phyloP scores from a whole-genome alignment of 2,888 invertebrate species.

The Apodemia mormo region DNA sequence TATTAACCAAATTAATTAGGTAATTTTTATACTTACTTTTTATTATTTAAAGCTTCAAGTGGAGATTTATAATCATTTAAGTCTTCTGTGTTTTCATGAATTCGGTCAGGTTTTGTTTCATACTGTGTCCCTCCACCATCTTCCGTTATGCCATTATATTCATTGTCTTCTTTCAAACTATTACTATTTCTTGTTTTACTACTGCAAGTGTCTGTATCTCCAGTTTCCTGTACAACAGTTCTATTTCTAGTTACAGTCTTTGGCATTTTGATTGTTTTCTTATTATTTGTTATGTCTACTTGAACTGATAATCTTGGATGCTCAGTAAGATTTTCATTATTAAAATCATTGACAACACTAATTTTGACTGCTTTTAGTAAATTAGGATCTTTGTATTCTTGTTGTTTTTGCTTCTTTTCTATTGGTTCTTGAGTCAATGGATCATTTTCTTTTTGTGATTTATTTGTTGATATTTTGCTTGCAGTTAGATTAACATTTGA shows the following conservation, averaged over 20 bases:
- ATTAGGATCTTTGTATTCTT: slow-evolving; percentile 49
- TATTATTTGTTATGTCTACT: slow-evolving; percentile 57
- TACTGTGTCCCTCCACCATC: slow-evolving; percentile 24
- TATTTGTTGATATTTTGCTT: slow-evolving; percentile 44
- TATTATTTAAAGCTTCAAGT: slow-evolving; percentile 55
- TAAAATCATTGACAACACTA: slow-evolving; percentile 54
- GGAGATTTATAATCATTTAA: slow-evolving; percentile 68
- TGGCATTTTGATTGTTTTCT: slow-evolving; percentile 47
- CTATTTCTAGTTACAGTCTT: not conserved
- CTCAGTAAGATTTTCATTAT: slow-evolving; percentile 39
- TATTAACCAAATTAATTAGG: too few species aligned
- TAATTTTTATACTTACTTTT: slow-evolving; percentile 33
- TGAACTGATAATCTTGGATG: slow-evolving; percentile 54
- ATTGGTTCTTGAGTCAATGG: slow-evolving; percentile 54
- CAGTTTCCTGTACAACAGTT: not conserved
- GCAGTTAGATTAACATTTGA: slow-evolving; percentile 41
- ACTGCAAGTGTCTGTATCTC: slow-evolving; percentile 31
- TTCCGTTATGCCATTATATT: slow-evolving; percentile 29
- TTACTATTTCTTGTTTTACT: slow-evolving; percentile 36
- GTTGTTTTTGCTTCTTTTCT: slow-evolving; percentile 38
- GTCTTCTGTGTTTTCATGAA: slow-evolving; percentile 29
- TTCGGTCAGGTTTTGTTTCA: slow-evolving; percentile 22
- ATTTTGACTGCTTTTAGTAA: slow-evolving; percentile 55
- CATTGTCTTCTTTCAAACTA: slow-evolving; percentile 30
- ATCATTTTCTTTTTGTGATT: slow-evolving; percentile 69